Evolutionary conservation across 2,797 vertebrate genomes (phyloP), one percentile per base, ranked within the genome.

Genomic region (Loris lydekkerianus): DNA sequence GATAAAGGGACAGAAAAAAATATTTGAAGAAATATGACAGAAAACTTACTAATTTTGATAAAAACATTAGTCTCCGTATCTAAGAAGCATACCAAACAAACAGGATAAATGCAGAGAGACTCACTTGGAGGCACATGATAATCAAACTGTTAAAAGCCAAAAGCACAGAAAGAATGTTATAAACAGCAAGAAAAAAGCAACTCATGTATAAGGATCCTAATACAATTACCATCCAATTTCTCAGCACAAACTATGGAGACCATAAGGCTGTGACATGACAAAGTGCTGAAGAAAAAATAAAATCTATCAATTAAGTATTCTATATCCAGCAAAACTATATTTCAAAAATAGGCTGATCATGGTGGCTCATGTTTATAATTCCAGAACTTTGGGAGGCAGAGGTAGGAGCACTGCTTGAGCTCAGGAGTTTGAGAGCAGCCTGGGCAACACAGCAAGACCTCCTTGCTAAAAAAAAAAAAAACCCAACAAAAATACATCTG

Each of bases 1-100:
- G 53, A 70, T 60, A 70, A 23, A 34, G 4, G 49, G 37, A 75
- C 40, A 61, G 43, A 72, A 61, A 83, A 77, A 46, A 46, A 60
- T 69, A 27, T 82, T 82, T 82, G 69, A 77, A 72, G 25, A 89
- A 80, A 67, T 49, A 89, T 37, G 70, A n/a, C 69, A 84, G 53
- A 72, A 53, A 67, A 61, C 21, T 8, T 63, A 31, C 49, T 34
- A 76, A 46, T 40, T 86, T 82, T 90, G 76, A 77, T 83, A 17
- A 43, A 82, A 61, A 65, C 27, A 53, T 43, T 73, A 78, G 43
- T 56, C 23, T 27, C 4, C 29, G 34, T 90, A 61, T 86, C 34
- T 15, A 90, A 91, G 46, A 63, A 86, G 56, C 34, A 91, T 43
- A 65, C 9, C 8, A 10, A 72, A 72, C 27, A 90, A 40, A 21